These are phyloP conservation scores for Megaceryle torquata DNA, from an alignment of 2,113 vertebrate species.

Conservation along the genomic window DNA sequence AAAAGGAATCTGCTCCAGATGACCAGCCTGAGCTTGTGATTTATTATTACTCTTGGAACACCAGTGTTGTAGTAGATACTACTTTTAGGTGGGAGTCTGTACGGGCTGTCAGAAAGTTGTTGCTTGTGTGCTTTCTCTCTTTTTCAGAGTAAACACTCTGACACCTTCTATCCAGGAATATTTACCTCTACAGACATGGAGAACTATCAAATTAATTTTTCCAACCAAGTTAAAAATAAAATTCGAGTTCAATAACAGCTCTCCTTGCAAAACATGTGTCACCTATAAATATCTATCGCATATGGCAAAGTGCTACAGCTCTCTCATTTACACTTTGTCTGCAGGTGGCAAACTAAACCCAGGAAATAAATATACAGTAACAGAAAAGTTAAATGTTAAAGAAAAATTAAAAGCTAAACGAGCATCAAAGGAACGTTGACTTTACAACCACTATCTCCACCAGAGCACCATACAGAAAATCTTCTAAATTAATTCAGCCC, in stretches of 20 bases:
- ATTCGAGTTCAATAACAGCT: neutral
- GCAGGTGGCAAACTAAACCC: conserved; percentile 62
- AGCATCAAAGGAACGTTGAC: neutral
- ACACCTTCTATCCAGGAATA: neutral
- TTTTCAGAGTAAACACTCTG: neutral
- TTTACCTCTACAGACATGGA: neutral
- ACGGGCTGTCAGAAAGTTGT: neutral
- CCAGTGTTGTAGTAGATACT: neutral
- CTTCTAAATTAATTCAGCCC: neutral
- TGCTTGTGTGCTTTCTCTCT: neutral
- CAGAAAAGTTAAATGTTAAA: neutral
- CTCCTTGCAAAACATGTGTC: conserved; percentile 16
- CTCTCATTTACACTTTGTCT: conserved; percentile 36
- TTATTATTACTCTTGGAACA: neutral
- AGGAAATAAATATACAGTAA: conserved; percentile 7
- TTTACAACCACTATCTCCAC: neutral
- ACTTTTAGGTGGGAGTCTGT: neutral
- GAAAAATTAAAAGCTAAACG: neutral
- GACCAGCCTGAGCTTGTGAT: conserved; percentile 5
- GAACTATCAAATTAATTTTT: conserved; percentile 8
- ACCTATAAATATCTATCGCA: neutral
- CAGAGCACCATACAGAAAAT: neutral
- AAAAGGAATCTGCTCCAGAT: conserved; percentile 19
- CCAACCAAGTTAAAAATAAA: neutral
- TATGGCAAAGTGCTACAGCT: neutral